Evolutionary conservation across 2,113 vertebrate species (phyloP).

Genomic region (Sceloporus undulatus): DNA sequence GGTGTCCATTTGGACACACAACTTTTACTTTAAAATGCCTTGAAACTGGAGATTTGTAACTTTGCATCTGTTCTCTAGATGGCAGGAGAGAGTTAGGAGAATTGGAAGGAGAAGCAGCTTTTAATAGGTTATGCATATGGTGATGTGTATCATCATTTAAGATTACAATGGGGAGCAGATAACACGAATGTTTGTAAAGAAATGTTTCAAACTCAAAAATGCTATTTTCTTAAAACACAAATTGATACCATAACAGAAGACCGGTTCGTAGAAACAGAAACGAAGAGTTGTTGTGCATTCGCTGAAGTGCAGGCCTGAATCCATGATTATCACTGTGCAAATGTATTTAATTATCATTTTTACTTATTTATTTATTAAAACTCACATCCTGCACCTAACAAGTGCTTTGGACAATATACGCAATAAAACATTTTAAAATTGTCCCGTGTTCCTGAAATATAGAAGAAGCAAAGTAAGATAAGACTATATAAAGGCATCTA

Average conservation of each 20-base stretch:
- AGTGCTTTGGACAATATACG: too few relatives aligned
- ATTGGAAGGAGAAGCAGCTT: not conserved
- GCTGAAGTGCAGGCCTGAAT: too few relatives aligned
- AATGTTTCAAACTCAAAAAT: not conserved
- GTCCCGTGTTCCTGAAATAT: not conserved
- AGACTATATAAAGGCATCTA: not conserved
- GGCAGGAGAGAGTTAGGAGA: conserved; percentile 50
- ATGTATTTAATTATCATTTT: too few relatives aligned
- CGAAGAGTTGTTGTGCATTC: not conserved
- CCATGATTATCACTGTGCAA: not conserved
- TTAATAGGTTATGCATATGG: not conserved
- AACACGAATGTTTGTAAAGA: not conserved
- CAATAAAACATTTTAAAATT: too few relatives aligned
- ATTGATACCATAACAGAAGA: not conserved
- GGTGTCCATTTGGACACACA: too few relatives aligned
- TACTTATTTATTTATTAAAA: not conserved
- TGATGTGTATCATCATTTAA: not conserved
- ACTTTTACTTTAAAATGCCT: too few relatives aligned
- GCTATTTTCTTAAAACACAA: not conserved
- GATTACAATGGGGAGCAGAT: not conserved
- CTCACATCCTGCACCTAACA: too few relatives aligned
- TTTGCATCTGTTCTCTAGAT: conserved; percentile 45
- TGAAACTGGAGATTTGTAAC: not conserved
- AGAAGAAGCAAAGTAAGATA: not conserved
- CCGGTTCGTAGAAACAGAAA: not conserved